Evolutionary conservation across 1,140 invertebrate species (phyloP).

Genomic region (Xylocopa sonorina): DNA sequence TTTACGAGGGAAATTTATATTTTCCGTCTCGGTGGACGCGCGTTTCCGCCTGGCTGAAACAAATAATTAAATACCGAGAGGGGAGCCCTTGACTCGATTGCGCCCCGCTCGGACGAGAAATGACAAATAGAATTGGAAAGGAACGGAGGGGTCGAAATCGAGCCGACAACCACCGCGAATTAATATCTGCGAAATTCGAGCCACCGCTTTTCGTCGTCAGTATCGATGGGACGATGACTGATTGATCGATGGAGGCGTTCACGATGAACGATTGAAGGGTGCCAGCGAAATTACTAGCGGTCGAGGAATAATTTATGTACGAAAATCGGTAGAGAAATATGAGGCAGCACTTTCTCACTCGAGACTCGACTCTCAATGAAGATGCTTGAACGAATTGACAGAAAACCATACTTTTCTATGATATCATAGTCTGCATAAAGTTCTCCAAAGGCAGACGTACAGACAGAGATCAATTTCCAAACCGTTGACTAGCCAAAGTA

Average conservation of each 20-base stretch:
- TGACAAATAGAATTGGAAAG: conserved; percentile 11
- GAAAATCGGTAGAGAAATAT: too few relatives aligned
- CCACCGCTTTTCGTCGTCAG: background rate
- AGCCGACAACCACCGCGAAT: background rate
- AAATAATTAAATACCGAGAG: conserved; percentile 53
- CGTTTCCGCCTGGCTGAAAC: conserved; percentile 33
- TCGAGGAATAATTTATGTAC: too few relatives aligned
- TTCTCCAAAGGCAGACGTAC: too few relatives aligned
- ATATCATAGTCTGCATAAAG: too few relatives aligned
- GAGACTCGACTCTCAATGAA: too few relatives aligned
- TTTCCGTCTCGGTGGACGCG: conserved; percentile 27
- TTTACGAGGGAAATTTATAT: conserved; percentile 20
- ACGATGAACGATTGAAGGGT: background rate
- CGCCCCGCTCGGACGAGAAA: background rate
- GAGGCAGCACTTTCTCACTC: too few relatives aligned
- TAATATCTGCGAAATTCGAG: background rate
- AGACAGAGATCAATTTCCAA: too few relatives aligned
- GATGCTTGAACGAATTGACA: too few relatives aligned
- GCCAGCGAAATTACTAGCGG: too few relatives aligned
- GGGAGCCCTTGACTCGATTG: background rate
- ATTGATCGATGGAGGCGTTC: too few relatives aligned
- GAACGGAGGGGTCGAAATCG: background rate
- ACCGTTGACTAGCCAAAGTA: too few relatives aligned
- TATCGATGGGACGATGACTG: background rate
- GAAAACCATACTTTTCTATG: too few relatives aligned